Evolutionary conservation across 2,888 invertebrate species (phyloP).

Genomic region (Tenodera sinensis): DNA sequence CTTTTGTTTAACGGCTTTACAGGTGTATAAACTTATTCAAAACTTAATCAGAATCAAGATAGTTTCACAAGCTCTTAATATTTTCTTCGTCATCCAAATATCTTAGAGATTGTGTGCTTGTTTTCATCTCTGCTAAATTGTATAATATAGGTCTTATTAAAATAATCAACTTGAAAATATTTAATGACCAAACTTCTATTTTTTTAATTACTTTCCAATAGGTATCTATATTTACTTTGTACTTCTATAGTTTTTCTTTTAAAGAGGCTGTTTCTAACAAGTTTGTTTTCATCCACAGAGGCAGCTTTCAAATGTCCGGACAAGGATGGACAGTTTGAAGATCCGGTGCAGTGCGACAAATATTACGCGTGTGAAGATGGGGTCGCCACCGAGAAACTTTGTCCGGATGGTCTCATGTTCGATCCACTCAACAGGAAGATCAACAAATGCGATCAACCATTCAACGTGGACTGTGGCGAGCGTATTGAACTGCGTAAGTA

Average conservation of each 20-base stretch:
- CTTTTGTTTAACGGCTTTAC: too few relatives aligned
- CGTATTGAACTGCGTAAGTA: slow-evolving; percentile 81
- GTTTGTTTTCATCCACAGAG: slow-evolving; percentile 3
- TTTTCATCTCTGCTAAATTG: too few relatives aligned
- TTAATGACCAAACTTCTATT: too few relatives aligned
- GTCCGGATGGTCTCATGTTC: slow-evolving; percentile 86
- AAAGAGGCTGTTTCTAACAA: neutral
- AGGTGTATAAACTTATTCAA: too few relatives aligned
- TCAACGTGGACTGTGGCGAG: slow-evolving; percentile 88
- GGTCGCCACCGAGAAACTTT: slow-evolving; percentile 66
- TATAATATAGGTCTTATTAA: too few relatives aligned
- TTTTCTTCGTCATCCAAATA: too few relatives aligned
- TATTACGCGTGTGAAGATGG: slow-evolving; percentile 77
- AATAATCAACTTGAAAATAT: too few relatives aligned
- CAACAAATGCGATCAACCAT: slow-evolving; percentile 90
- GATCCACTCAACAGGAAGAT: slow-evolving; percentile 79
- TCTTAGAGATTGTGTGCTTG: too few relatives aligned
- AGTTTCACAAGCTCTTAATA: too few relatives aligned
- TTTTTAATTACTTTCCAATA: too few relatives aligned
- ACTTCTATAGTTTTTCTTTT: neutral
- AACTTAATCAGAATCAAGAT: too few relatives aligned
- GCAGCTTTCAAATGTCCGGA: slow-evolving; percentile 66
- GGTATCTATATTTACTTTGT: neutral
- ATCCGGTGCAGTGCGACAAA: slow-evolving; percentile 80
- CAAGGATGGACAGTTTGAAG: slow-evolving; percentile 78